Conservation (phyloP, 2,113 vertebrate genomes). For the Eulemur rufifrons region DNA sequence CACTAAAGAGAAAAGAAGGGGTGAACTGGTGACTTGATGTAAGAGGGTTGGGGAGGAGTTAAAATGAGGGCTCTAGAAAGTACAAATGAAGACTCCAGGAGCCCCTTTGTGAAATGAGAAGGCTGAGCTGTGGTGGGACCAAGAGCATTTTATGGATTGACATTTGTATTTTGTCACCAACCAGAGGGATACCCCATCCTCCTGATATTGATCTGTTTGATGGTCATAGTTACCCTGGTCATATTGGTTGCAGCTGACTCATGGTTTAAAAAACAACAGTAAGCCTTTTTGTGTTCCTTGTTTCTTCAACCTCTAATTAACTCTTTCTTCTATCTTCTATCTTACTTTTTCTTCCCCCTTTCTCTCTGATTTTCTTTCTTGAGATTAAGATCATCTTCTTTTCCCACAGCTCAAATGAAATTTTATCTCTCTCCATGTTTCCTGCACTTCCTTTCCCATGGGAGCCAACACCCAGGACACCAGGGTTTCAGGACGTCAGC, state of each 20-base stretch:
- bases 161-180: neutral
- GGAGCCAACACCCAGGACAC: neutral
- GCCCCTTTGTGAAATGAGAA: no score
- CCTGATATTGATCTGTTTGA: neutral
- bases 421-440: fast-evolving
- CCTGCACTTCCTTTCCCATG: neutral
- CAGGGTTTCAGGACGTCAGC: neutral
- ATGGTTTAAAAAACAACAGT: neutral
- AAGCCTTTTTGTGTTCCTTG: neutral
- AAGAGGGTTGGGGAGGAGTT: neutral
- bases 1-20: neutral
- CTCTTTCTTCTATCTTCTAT: neutral
- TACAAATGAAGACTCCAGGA: neutral
- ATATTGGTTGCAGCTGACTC: neutral
- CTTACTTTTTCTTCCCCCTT: neutral
- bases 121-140: no score
- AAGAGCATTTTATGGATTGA: neutral
- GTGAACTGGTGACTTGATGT: neutral
- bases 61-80: neutral
- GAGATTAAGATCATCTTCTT: neutral
- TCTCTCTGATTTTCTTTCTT: neutral
- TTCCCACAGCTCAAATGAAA: neutral
- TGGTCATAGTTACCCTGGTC: neutral
- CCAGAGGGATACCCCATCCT: neutral
- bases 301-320: neutral